Percentiles rank a stretch among this genome's conserved stretches.
These are phyloP conservation scores for Orthonyx spaldingii DNA, from an alignment of 2,113 vertebrate genomes.

Conservation along the genomic window DNA sequence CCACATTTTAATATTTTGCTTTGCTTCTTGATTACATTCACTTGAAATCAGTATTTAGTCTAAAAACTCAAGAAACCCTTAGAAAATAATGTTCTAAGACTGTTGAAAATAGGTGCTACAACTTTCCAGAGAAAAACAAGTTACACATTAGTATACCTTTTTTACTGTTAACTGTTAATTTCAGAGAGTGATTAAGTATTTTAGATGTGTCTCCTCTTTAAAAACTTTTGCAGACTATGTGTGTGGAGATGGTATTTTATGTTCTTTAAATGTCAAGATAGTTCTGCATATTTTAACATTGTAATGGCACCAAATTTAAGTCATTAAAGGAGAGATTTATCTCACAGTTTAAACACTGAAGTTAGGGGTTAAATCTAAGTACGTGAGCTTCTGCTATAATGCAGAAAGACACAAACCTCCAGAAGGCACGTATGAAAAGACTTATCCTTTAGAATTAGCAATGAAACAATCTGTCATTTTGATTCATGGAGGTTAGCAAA, in stretches of 20 bases:
- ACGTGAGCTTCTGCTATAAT: background rate
- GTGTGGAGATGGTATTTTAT: background rate
- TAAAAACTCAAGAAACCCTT: background rate
- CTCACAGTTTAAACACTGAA: background rate
- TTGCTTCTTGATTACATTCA: slow-evolving; percentile 21
- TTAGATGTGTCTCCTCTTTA: background rate
- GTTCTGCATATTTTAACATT: background rate
- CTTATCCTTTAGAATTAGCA: background rate
- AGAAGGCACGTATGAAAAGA: background rate
- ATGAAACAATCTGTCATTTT: background rate
- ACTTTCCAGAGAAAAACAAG: background rate
- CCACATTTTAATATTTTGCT: background rate
- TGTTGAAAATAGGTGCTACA: background rate
- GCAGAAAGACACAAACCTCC: background rate
- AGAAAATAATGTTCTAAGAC: background rate
- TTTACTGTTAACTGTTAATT: background rate
- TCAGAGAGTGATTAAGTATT: background rate
- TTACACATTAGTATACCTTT: background rate
- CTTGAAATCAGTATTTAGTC: background rate
- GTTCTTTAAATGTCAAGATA: background rate
- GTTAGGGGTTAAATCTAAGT: background rate
- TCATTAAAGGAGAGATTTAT: background rate
- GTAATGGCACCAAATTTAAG: background rate
- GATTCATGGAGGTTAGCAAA: background rate
- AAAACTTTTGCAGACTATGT: background rate